Conservation (phyloP, 1,140 invertebrate species). For the Meloidogyne hapla region DNA sequence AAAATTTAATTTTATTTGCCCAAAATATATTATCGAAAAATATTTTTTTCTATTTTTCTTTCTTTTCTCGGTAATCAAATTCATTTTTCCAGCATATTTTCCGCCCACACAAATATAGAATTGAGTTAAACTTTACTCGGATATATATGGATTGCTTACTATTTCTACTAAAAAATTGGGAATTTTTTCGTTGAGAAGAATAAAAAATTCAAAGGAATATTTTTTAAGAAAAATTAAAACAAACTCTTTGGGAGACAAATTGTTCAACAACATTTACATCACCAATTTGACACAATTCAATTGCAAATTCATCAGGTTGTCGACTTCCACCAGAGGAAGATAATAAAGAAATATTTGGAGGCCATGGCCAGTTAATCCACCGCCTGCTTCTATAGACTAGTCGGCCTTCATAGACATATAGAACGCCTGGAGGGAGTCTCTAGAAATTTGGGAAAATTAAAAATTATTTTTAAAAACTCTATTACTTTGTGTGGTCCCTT, state of each 20-base stretch:
- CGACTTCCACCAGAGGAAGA: neutral
- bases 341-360: neutral
- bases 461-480: no score
- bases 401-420: conserved; percentile 49
- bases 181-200: no score
- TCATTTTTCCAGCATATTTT: no score
- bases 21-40: no score
- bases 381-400: conserved; percentile 44
- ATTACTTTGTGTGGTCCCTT: no score
- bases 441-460: no score
- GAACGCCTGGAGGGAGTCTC: conserved; percentile 43
- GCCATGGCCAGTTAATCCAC: conserved; percentile 34
- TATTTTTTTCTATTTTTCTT: neutral
- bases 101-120: no score
- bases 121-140: no score
- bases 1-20: no score
- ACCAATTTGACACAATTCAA: conserved; percentile 47
- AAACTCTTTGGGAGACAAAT: conserved; percentile 48
- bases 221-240: conserved; percentile 4
- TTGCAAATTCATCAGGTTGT: conserved; percentile 34
- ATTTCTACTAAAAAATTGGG: no score
- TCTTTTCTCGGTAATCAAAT: neutral
- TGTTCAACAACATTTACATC: conserved; percentile 47
- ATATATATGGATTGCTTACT: no score
- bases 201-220: no score